Evolutionary conservation across 2,888 invertebrate genomes (phyloP), one percentile per base, ranked within the genome.

Genomic region (Tholera decimalis): DNA sequence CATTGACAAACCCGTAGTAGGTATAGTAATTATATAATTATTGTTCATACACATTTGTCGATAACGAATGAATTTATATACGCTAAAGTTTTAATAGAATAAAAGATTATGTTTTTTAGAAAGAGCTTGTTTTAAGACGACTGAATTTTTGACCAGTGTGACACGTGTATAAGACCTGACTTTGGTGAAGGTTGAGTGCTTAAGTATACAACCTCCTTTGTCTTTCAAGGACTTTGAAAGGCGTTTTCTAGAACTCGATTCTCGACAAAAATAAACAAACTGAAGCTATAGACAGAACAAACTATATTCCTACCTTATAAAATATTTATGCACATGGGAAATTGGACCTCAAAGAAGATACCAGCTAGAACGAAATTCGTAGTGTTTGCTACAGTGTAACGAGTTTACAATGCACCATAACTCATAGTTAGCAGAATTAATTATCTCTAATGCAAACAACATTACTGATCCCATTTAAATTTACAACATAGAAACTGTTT

Each of bases 391-490:
- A 33, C 18, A 30, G 35, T 30, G 20, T 56, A 65, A 71, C 50
- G 30, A 71, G 65, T 74, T 73, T 39, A 72, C 49, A 73, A 51
- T 18, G 35, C 26, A 15, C 37, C 37, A 53, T 54, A 69, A 63
- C 57, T 61, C 51, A 60, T 60, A 58, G 50, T 64, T 65, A 63
- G 49, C 44, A 54, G 58, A 65, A 77, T n/a, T n/a, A n/a, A 76
- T 76, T 58, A 80, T 80, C 56, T 73, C 37, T 22, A 64, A 81
- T 59, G 66, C 64, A 61, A 81, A 73, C 24, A 60, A 59, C n/a
- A 65, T 61, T 59, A 73, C 37, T 63, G 64, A 73, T 78, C 75
- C 75, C 57, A 82, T 82, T 65, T 62, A 70, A 54, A 82, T 82
- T 65, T 62, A 80, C 63, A 69, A 73, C 53, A 63, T 63, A 73